Conservation (phyloP, 2,797 vertebrate species). For the Pyrocephalus nanus region DNA sequence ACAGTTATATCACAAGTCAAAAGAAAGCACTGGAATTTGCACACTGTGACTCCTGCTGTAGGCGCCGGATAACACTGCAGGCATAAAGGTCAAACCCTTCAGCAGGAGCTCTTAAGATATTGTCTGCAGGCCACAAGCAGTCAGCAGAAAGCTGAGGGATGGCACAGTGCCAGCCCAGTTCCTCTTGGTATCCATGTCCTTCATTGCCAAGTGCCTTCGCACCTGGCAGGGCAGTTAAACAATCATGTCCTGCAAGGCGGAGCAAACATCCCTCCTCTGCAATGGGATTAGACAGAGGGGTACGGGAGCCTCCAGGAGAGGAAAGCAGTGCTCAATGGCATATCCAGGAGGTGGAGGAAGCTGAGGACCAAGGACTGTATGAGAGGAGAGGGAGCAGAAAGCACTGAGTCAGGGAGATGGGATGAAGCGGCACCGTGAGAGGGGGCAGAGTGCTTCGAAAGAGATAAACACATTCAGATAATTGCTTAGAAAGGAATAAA, state of each 20-base stretch:
- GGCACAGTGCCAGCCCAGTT: not conserved
- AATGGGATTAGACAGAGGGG: not conserved
- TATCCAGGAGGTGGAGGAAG: not conserved
- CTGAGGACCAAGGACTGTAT: not conserved
- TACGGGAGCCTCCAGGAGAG: not conserved
- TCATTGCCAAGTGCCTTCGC: not conserved
- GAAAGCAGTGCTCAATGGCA: not conserved
- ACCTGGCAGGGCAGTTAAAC: not conserved
- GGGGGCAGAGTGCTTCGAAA: conserved; percentile 20
- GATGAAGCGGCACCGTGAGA: not conserved
- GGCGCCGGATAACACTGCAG: not conserved
- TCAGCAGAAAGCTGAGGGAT: not conserved
- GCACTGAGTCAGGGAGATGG: not conserved
- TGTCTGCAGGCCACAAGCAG: conserved; percentile 10
- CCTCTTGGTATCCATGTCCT: not conserved
- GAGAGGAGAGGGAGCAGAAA: not conserved
- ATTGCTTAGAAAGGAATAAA: conserved; percentile 51
- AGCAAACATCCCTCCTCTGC: not conserved
- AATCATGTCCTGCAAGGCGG: not conserved
- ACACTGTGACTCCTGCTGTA: not conserved
- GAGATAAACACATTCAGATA: conserved; percentile 25
- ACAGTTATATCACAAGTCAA: not conserved
- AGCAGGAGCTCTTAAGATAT: not conserved
- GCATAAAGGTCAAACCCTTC: conserved; percentile 49
- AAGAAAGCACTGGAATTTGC: conserved; percentile 29